Evolutionary conservation across 2,113 vertebrate genomes (phyloP).

Genomic region (Gadus chalcogrammus): DNA sequence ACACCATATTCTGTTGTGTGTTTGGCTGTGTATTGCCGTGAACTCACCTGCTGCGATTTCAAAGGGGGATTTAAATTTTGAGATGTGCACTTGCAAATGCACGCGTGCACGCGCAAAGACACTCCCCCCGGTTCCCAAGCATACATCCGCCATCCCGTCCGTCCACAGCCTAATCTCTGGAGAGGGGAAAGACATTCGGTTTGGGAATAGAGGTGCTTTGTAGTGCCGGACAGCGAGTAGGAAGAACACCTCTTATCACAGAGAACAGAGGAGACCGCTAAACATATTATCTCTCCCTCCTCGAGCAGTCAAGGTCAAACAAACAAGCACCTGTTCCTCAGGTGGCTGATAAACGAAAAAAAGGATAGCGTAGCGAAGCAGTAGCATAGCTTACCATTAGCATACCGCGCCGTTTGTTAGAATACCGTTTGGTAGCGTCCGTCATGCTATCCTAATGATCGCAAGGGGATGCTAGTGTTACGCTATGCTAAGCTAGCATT

Average conservation of each 20-base stretch:
- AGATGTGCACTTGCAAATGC: not conserved
- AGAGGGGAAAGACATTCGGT: constrained; percentile 22
- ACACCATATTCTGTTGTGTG: too few species aligned
- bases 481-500: not conserved
- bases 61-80: too few species aligned
- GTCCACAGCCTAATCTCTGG: constrained; percentile 47
- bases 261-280: constrained; percentile 35
- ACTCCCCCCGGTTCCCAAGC: constrained; percentile 13
- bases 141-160: constrained; percentile 31
- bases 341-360: constrained; percentile 17
- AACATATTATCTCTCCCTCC: constrained; percentile 46
- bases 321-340: constrained; percentile 47
- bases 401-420: not conserved
- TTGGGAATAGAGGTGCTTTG: constrained; percentile 57
- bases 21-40: too few species aligned
- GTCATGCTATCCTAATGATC: too few species aligned
- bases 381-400: constrained; percentile 22
- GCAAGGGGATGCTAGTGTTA: too few species aligned
- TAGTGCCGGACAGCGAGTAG: constrained; percentile 16
- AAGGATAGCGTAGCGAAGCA: constrained; percentile 19
- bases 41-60: too few species aligned
- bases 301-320: constrained; percentile 52
- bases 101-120: constrained; percentile 19
- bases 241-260: constrained; percentile 46
- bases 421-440: not conserved